Base-by-base conservation (phyloP, 2,888 invertebrate species). In the Polymixis flavicincta region DNA sequence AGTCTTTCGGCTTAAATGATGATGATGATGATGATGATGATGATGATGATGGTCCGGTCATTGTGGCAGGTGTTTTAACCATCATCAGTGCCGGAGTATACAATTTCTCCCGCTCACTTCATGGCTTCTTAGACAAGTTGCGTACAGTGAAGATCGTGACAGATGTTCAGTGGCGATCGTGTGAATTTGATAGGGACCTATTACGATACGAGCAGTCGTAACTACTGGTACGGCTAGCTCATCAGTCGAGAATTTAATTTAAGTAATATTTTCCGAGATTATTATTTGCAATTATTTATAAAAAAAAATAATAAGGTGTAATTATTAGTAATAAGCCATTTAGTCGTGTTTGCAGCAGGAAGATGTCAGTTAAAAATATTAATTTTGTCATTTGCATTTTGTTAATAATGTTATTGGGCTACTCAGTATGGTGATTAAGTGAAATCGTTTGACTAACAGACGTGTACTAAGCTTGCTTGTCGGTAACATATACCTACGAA, bases 181-280 rank as follows among this genome's bases (percentile, higher is more conserved):
- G 96, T 96, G 96, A 95, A 95, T 96, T 93, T 93, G 94, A 95
- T 95, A 95, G 93, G 94, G 94, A 95, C 95, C 95, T 95, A 95
- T 95, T 93, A 95, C 92, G 91, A 92, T 91, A 87, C 81, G 89
- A 92, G 91, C 88, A 90, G 89, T 89, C 87, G 90, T 90, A 92
- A 93, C 94, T 93, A 93, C 93, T 87, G 90, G 93, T 94, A 95
- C 87, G 68, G 92, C 89, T 85, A 72, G 90, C 87, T 90, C 85
- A 90, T 83, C 82, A 89, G 74, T 67, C 68, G 28, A 37, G n/a
- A 80, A 85, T 61, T 72, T 72, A 73, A 63, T 71, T 71, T 11
- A 54, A 54, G 32, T 78, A 67, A 50, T 67, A 37, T 32, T 64
- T 71, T 52, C 17, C 11, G 6, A 54, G 32, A 82, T 54, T 69